A percentile compares a stretch with the other conserved stretches of the same genome.
phyloP scores from a whole-genome alignment of 2,113 vertebrate species.

The Thunnus thynnus region DNA sequence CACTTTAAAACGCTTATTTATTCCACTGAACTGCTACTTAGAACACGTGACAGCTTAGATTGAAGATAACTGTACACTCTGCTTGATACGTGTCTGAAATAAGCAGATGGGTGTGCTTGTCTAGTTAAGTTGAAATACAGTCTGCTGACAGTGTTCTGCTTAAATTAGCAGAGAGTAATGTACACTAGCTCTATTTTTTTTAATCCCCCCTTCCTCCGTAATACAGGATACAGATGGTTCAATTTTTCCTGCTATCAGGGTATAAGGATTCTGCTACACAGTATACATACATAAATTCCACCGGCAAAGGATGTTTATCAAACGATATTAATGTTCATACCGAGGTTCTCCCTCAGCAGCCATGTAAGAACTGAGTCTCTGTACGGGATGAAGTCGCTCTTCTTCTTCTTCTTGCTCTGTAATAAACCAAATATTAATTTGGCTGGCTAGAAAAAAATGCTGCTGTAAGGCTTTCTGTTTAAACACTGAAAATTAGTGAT shows the following conservation, averaged over 20 bases:
- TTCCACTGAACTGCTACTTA: not conserved
- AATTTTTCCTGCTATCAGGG: slow-evolving; percentile 11
- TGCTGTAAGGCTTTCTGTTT: not conserved
- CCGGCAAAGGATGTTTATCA: not conserved
- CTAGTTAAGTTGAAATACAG: slow-evolving; percentile 64
- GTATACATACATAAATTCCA: slow-evolving; percentile 19
- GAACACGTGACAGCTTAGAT: slow-evolving; percentile 3
- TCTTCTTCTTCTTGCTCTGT: slow-evolving; percentile 99
- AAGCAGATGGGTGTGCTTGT: slow-evolving; percentile 30
- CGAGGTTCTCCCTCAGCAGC: slow-evolving; percentile 98
- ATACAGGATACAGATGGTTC: slow-evolving; percentile 31
- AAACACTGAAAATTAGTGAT: slow-evolving; percentile 17
- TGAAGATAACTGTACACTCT: slow-evolving; percentile 27
- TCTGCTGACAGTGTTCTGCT: slow-evolving; percentile 65
- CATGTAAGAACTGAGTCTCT: slow-evolving; percentile 98
- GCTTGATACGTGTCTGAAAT: slow-evolving; percentile 8
- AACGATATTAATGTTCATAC: slow-evolving; percentile 80
- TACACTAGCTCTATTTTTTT: slow-evolving; percentile 35
- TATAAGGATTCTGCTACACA: not conserved
- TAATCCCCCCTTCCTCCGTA: not conserved
- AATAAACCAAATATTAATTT: slow-evolving; percentile 60
- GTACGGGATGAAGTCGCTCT: slow-evolving; percentile 97
- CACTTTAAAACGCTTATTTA: not conserved
- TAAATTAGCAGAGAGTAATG: slow-evolving; percentile 56
- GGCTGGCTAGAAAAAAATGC: not conserved